phyloP scores from a whole-genome alignment of 1,140 invertebrate species.

The Lamellibrachia luymesi region DNA sequence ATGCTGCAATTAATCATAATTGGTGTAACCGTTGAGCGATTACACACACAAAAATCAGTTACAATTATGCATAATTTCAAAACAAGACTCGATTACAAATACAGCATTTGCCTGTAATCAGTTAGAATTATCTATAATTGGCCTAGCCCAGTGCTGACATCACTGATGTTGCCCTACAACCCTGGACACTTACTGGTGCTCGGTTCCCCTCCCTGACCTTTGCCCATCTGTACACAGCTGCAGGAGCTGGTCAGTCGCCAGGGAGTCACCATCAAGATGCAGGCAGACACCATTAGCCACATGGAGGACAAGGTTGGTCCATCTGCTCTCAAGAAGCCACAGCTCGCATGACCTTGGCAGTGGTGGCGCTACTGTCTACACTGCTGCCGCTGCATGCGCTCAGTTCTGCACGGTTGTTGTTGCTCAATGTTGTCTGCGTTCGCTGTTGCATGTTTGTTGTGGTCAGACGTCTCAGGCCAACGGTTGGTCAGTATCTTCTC shows the following conservation, averaged over 20 bases:
- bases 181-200: too few species aligned
- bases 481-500: neutral
- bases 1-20: too few species aligned
- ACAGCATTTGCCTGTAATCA: too few species aligned
- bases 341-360: neutral
- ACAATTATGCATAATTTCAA: too few species aligned
- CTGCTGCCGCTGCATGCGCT: neutral
- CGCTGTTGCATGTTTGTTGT: neutral
- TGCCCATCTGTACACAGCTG: neutral
- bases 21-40: too few species aligned
- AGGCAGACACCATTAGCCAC: neutral
- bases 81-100: too few species aligned
- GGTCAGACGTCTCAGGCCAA: neutral
- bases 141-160: too few species aligned
- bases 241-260: neutral
- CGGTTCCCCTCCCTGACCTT: neutral
- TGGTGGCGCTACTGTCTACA: neutral
- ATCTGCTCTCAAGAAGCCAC: too few species aligned
- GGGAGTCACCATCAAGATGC: neutral
- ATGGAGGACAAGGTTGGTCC: constrained; percentile 6
- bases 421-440: neutral
- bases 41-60: too few species aligned
- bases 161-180: too few species aligned
- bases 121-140: too few species aligned
- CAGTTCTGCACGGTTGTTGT: neutral